These are phyloP conservation scores for Taurulus bubalis DNA, from an alignment of 2,113 vertebrate species.

Conservation along the genomic window DNA sequence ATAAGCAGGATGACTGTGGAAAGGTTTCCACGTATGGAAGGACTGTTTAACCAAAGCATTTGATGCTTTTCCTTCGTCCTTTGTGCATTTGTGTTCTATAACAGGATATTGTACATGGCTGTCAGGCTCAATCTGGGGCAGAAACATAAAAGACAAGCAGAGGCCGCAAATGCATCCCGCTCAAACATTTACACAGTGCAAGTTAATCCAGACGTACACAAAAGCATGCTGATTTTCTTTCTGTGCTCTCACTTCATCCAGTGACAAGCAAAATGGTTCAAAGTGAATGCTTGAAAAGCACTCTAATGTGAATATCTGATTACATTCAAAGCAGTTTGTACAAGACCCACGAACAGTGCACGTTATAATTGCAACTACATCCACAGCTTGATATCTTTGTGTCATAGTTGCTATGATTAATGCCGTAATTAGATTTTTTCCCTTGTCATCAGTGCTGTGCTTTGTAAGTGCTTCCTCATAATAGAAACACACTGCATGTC, in stretches of 20 bases:
- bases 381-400: slow-evolving; percentile 45
- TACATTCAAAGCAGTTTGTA: slow-evolving; percentile 42
- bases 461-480: slow-evolving; percentile 25
- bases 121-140: slow-evolving; percentile 64
- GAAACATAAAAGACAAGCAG: slow-evolving; percentile 59
- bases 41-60: slow-evolving; percentile 50
- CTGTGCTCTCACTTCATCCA: slow-evolving; percentile 39
- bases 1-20: slow-evolving; percentile 50
- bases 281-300: slow-evolving; percentile 35
- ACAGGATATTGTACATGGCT: slow-evolving; percentile 63
- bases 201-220: slow-evolving; percentile 61
- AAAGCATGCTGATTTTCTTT: slow-evolving; percentile 45
- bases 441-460: slow-evolving; percentile 19
- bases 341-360: slow-evolving; percentile 22
- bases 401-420: slow-evolving; percentile 45
- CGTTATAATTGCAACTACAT: slow-evolving; percentile 37
- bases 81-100: slow-evolving; percentile 57
- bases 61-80: slow-evolving; percentile 30
- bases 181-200: slow-evolving; percentile 55
- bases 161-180: slow-evolving; percentile 42
- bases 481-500: slow-evolving; percentile 22
- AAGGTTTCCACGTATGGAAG: slow-evolving; percentile 31
- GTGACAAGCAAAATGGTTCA: slow-evolving; percentile 47
- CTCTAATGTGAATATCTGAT: slow-evolving; percentile 43
- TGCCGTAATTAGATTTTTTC: slow-evolving; percentile 32